Evolutionary conservation across 2,888 invertebrate species (phyloP).

Genomic region (Masnerella sp.): DNA sequence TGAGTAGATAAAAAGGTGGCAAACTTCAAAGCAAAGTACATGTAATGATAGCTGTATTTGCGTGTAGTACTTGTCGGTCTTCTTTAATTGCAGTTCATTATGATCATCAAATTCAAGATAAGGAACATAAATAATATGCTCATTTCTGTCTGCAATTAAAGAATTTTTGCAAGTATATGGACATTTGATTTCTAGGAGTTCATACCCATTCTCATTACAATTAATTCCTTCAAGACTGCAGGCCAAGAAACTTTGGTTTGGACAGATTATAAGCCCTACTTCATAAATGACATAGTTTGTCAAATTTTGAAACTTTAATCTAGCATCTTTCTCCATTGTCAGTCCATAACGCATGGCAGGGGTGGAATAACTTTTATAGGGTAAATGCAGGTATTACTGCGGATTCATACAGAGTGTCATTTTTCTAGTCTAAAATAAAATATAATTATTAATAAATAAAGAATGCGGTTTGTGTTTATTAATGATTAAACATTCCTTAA

Average conservation of each 20-base stretch:
- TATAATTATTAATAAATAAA: too few relatives aligned
- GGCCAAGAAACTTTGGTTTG: constrained; percentile 7
- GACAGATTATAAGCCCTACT: constrained; percentile 8
- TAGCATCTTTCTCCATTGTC: constrained; percentile 2
- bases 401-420: too few relatives aligned
- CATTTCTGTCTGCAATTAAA: neutral
- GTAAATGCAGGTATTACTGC: too few relatives aligned
- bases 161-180: neutral
- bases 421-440: too few relatives aligned
- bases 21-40: constrained; percentile 18
- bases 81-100: constrained; percentile 10
- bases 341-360: constrained; percentile 12
- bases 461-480: too few relatives aligned
- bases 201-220: neutral
- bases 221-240: constrained; percentile 18
- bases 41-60: constrained; percentile 44
- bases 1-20: constrained; percentile 40
- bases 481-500: too few relatives aligned
- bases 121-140: neutral
- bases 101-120: constrained; percentile 16
- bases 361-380: too few relatives aligned
- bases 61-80: constrained; percentile 26
- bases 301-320: neutral
- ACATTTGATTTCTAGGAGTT: constrained; percentile 11
- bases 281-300: constrained; percentile 1